These are phyloP conservation scores for Tringa solitaria DNA, from an alignment of 2,113 vertebrate species.

Conservation along the genomic window DNA sequence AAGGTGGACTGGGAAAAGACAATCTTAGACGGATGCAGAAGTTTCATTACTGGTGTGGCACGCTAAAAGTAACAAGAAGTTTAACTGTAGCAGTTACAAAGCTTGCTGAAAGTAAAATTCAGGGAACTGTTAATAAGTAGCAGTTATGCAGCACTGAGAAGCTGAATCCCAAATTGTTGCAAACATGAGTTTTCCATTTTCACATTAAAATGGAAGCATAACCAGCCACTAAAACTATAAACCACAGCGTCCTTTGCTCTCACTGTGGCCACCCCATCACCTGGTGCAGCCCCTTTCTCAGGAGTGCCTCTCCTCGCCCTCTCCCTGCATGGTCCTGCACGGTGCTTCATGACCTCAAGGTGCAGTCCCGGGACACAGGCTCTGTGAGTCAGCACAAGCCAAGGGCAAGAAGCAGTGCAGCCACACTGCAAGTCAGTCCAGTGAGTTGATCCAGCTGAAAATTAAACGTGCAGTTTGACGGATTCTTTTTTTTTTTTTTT, in stretches of 20 bases:
- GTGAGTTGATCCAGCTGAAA: background rate
- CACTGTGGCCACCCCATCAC: accelerated
- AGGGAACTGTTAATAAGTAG: background rate
- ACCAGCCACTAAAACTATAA: accelerated
- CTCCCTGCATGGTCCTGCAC: background rate
- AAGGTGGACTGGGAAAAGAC: background rate
- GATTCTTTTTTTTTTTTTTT: background rate
- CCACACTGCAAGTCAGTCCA: background rate
- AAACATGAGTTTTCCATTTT: background rate
- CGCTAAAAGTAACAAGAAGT: background rate
- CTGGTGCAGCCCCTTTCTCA: accelerated
- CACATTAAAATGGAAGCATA: accelerated
- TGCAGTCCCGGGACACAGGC: background rate
- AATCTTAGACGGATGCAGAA: background rate
- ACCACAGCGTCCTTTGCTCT: accelerated
- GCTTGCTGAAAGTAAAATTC: background rate
- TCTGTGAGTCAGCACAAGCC: background rate
- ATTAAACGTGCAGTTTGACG: background rate
- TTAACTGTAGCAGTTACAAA: background rate
- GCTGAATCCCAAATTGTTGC: background rate
- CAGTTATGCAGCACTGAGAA: background rate
- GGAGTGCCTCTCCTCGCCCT: background rate
- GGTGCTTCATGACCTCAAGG: background rate
- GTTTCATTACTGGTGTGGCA: background rate
- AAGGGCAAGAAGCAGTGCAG: background rate